Conservation (phyloP, 1,140 invertebrate genomes). For the Leptinotarsa undecemlineata region DNA sequence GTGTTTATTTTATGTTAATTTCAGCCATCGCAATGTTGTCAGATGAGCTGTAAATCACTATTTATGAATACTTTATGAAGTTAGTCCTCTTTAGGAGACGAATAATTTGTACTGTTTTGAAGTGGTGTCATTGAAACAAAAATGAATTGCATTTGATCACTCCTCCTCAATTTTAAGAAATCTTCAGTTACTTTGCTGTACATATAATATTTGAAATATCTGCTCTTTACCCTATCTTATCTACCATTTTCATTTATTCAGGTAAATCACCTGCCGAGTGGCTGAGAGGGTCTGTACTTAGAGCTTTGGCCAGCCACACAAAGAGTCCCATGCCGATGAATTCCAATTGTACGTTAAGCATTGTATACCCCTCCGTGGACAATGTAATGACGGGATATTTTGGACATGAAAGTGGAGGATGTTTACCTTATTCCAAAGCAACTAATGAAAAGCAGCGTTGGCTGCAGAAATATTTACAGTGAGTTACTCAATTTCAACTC, state of each 20-base stretch:
- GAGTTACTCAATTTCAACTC: constrained; percentile 51
- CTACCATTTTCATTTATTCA: background rate
- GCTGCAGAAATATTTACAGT: constrained; percentile 79
- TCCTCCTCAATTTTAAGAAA: too few relatives aligned
- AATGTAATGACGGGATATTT: constrained; percentile 86
- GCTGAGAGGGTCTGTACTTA: constrained; percentile 69
- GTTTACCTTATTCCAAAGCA: constrained; percentile 83
- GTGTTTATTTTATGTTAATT: too few relatives aligned
- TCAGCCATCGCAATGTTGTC: too few relatives aligned
- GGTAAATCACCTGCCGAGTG: constrained; percentile 72
- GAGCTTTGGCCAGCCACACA: constrained; percentile 64
- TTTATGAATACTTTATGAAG: too few relatives aligned
- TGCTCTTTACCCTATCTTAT: too few relatives aligned
- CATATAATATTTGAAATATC: too few relatives aligned
- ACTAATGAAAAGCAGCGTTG: constrained; percentile 85
- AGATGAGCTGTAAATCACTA: too few relatives aligned
- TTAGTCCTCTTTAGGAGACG: too few relatives aligned
- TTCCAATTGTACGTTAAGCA: constrained; percentile 48
- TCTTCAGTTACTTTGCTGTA: too few relatives aligned
- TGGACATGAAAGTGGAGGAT: constrained; percentile 80
- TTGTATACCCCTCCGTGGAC: constrained; percentile 73
- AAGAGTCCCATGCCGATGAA: constrained; percentile 44
- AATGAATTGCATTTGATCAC: too few relatives aligned
- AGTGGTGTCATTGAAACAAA: too few relatives aligned
- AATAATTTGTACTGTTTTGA: too few relatives aligned